These are phyloP conservation scores for Brachionus rotundiformis DNA, from an alignment of 1,140 invertebrate species.

Conservation along the genomic window DNA sequence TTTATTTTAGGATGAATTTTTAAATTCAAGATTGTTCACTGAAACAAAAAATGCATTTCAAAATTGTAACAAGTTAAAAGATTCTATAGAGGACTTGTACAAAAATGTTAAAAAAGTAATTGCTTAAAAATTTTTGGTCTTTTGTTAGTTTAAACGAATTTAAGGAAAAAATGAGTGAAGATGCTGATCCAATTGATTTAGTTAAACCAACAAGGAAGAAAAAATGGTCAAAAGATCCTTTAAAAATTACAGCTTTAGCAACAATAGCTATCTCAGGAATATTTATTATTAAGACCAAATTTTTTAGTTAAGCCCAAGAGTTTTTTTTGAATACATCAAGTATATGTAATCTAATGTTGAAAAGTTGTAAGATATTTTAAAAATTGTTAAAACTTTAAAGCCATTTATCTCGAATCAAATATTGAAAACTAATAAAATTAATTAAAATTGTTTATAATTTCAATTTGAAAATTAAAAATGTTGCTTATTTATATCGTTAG, in stretches of 20 bases:
- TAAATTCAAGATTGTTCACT: neutral
- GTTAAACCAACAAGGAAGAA: neutral
- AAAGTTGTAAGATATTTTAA: conserved; percentile 9
- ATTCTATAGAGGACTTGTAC: neutral
- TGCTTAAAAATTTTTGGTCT: no score
- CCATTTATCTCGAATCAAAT: no score
- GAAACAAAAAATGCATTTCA: neutral
- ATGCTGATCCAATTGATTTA: conserved; percentile 15
- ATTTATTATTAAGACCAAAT: conserved; percentile 17
- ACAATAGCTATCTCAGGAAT: conserved; percentile 8
- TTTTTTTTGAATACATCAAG: conserved; percentile 8
- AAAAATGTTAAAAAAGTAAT: conserved; percentile 41
- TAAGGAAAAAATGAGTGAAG: neutral
- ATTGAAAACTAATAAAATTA: no score
- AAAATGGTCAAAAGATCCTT: conserved; percentile 33
- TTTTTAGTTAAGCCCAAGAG: conserved; percentile 19
- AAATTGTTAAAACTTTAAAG: no score
- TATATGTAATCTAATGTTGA: conserved; percentile 22
- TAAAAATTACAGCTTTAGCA: conserved; percentile 5
- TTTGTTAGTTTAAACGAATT: no score
- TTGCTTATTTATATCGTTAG: no score
- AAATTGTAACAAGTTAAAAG: conserved; percentile 18
- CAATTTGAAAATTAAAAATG: no score
- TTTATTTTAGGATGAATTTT: conserved; percentile 23
- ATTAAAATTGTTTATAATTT: no score